phyloP scores from a whole-genome alignment of 2,888 invertebrate genomes.

The Phasia obesa region DNA sequence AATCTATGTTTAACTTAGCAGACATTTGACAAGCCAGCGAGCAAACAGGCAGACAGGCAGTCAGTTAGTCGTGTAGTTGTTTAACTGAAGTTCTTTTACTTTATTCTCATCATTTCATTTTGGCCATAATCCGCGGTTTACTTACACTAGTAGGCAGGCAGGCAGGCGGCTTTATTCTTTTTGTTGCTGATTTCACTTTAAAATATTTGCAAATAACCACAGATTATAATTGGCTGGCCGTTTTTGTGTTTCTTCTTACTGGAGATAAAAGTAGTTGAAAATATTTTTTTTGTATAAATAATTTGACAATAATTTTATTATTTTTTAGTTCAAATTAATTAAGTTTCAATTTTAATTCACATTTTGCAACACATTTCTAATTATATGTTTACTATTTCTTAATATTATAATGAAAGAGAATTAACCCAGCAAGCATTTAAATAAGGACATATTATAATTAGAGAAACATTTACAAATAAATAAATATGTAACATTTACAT shows the following conservation, averaged over 20 bases:
- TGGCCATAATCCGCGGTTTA: slow-evolving; percentile 37
- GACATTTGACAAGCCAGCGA: slow-evolving; percentile 3
- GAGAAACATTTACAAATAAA: background rate
- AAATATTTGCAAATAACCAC: slow-evolving; percentile 79
- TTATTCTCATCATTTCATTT: slow-evolving; percentile 42
- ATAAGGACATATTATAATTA: no score
- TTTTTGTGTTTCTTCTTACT: background rate
- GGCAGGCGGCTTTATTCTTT: slow-evolving; percentile 53
- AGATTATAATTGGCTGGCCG: slow-evolving; percentile 73
- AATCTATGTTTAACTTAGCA: slow-evolving; percentile 69
- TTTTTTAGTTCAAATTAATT: background rate
- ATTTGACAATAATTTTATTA: no score
- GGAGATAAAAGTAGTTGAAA: no score
- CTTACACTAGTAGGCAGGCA: slow-evolving; percentile 13
- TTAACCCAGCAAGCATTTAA: background rate
- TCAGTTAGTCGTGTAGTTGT: background rate
- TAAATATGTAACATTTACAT: background rate
- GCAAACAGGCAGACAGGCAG: background rate
- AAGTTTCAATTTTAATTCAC: background rate
- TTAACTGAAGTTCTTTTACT: slow-evolving; percentile 42
- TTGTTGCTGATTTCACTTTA: slow-evolving; percentile 76
- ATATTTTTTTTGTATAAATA: no score
- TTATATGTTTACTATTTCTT: background rate
- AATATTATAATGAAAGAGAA: background rate
- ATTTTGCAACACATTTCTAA: background rate